A percentile compares a stretch with the other conserved stretches of the same genome.
Evolutionary conservation across 2,797 vertebrate species (phyloP).

Genomic region (Phrynocephalus vlangalii): DNA sequence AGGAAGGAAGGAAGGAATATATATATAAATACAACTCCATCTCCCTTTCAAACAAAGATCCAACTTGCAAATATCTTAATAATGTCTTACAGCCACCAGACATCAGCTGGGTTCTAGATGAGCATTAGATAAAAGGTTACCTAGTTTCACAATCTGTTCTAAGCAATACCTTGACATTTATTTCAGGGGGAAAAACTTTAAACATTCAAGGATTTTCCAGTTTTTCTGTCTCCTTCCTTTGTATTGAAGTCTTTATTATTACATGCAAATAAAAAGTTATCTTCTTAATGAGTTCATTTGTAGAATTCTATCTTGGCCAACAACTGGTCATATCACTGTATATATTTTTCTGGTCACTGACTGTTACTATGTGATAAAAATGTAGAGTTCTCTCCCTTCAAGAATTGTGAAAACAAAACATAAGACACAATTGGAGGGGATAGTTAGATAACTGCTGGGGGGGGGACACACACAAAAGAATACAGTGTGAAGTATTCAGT

Average conservation of each 20-base stretch:
- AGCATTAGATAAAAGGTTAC: not conserved
- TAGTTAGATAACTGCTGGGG: not conserved
- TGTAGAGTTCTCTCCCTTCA: not conserved
- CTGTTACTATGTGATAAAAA: not conserved
- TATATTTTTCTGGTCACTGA: not conserved
- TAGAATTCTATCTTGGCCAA: not conserved
- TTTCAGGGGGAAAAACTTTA: not conserved
- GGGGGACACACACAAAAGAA: not conserved
- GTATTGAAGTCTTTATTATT: not conserved
- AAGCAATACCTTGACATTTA: not conserved
- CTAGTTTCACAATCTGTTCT: too few relatives aligned
- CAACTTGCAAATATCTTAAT: not conserved
- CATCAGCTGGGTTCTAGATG: not conserved
- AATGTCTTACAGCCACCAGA: too few relatives aligned
- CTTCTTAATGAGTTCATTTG: not conserved
- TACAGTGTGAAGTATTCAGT: not conserved
- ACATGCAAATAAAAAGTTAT: not conserved
- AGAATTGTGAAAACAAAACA: not conserved
- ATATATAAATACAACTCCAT: too few relatives aligned
- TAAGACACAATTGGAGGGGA: too few relatives aligned
- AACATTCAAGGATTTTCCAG: not conserved
- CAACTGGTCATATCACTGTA: not conserved
- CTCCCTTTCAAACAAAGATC: too few relatives aligned
- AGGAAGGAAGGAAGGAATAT: too few relatives aligned
- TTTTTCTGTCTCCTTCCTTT: not conserved